phyloP scores from a whole-genome alignment of 2,797 vertebrate species.

The Discoglossus pictus region DNA sequence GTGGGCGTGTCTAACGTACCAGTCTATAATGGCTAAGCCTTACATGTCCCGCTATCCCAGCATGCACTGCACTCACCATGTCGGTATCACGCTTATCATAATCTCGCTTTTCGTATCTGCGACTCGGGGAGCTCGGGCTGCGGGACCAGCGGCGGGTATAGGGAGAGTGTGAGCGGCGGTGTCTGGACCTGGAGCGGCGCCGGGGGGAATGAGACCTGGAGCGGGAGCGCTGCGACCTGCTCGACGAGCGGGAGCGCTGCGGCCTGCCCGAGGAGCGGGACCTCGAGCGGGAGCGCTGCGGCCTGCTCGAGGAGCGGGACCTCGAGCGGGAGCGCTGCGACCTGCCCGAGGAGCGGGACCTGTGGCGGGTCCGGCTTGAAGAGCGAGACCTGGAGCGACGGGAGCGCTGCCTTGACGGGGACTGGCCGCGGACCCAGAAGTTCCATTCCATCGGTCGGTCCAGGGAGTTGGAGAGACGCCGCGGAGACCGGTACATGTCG shows the following conservation, averaged over 20 bases:
- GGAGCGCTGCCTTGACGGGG: background rate
- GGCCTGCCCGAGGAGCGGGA: background rate
- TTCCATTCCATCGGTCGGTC: background rate
- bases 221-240: background rate
- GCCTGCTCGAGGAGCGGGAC: background rate
- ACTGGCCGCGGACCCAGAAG: background rate
- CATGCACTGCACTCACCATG: background rate
- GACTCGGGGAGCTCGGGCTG: background rate
- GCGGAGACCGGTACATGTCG: slow-evolving; percentile 26
- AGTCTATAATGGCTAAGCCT: too few relatives aligned
- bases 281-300: background rate
- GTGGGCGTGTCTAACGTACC: too few relatives aligned
- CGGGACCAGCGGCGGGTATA: background rate
- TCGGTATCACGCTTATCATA: background rate
- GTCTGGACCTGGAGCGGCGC: background rate
- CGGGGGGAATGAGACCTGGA: background rate
- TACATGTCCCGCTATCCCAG: too few relatives aligned
- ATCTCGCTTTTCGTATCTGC: background rate
- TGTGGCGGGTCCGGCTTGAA: background rate
- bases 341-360: background rate
- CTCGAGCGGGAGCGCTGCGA: background rate
- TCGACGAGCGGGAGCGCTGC: background rate
- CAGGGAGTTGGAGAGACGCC: slow-evolving; percentile 12
- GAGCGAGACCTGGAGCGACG: slow-evolving; percentile 10
- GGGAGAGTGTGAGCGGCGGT: background rate